Evolutionary conservation across 2,888 invertebrate species (phyloP).

Genomic region (Pollenia amentaria): DNA sequence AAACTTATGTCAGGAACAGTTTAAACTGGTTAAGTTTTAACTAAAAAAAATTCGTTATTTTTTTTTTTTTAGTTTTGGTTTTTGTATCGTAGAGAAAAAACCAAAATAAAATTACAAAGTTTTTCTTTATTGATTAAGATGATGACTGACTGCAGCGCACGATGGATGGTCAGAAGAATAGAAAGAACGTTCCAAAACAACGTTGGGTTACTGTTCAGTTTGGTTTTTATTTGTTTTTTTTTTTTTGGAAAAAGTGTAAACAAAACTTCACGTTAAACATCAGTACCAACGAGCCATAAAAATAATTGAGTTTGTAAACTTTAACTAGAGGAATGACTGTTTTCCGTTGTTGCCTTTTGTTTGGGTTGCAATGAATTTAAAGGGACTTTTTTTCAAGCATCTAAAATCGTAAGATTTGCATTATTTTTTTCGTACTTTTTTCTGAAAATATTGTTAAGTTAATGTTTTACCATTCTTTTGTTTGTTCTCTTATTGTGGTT

Average conservation of each 20-base stretch:
- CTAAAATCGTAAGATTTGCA: conserved; percentile 58
- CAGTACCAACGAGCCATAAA: conserved; percentile 34
- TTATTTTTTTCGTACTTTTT: conserved; percentile 32
- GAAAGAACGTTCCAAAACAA: not conserved
- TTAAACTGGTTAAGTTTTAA: conserved; percentile 50
- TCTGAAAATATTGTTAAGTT: conserved; percentile 49
- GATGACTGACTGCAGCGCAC: conserved; percentile 29
- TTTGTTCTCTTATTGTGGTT: conserved; percentile 39
- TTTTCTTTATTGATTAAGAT: conserved; percentile 36
- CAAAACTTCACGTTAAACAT: conserved; percentile 59
- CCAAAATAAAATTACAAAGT: conserved; percentile 44
- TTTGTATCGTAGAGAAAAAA: not conserved
- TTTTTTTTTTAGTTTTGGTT: not conserved
- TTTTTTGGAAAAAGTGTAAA: conserved; percentile 57
- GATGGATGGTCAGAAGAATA: not conserved
- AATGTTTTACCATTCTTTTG: conserved; percentile 65
- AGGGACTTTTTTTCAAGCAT: conserved; percentile 16
- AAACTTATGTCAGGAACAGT: conserved; percentile 29
- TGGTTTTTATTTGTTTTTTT: not conserved
- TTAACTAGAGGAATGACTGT: conserved; percentile 21
- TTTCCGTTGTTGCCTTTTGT: not conserved
- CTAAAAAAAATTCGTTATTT: conserved; percentile 49
- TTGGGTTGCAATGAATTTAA: conserved; percentile 15
- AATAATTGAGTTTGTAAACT: conserved; percentile 66
- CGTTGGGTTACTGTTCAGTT: conserved; percentile 1